Base-by-base conservation (phyloP, 2,797 vertebrate species). In the Capromys pilorides region DNA sequence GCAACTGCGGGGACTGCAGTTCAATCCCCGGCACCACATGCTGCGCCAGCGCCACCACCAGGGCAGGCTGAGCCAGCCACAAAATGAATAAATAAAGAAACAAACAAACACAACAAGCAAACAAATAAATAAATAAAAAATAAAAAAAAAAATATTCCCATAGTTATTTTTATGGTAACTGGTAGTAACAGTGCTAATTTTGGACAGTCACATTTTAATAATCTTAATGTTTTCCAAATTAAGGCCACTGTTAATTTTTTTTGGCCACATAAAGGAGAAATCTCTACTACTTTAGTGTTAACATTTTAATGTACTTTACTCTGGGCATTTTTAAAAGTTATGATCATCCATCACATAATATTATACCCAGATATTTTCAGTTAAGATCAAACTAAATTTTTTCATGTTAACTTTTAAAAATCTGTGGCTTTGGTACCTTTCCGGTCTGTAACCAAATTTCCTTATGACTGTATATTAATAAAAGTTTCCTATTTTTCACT, bases 291-390 rank as follows among this genome's bases (percentile, higher is more conserved):
- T 82, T 54, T 33, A 87, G 75, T 78, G 31, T 64, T 93, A 84
- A 73, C 22, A 88, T 84, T 93, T 88, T 91, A 75, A 79, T 69
- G 18, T 83, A 21, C 51, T 87, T 92, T 91, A 90, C 88, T 95
- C n/a, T 73, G 69, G 67, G 33, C 16, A 69, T 41, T 78, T 93
- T 71, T 36, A 57, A 94, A 81, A 80, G 33, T 89, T 89, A 5
- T 77, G 14, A 71, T 85, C 54, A 86, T 77, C 31, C 24, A 51
- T 31, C 71, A 78, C 11, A 61, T 39, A 71, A 78, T 84, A 64
- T 93, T 36, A 4, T 79, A 93, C 73, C 26, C 28, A 41, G 22
- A 45, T 14, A 66, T 86, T 90, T 84, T n/a, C 75, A 89, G 51
- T 88, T 84, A 51, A 87, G 49, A 62, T 81, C 57, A 41, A 87